phyloP scores from a whole-genome alignment of 2,888 invertebrate species.

The Sesia bembeciformis region DNA sequence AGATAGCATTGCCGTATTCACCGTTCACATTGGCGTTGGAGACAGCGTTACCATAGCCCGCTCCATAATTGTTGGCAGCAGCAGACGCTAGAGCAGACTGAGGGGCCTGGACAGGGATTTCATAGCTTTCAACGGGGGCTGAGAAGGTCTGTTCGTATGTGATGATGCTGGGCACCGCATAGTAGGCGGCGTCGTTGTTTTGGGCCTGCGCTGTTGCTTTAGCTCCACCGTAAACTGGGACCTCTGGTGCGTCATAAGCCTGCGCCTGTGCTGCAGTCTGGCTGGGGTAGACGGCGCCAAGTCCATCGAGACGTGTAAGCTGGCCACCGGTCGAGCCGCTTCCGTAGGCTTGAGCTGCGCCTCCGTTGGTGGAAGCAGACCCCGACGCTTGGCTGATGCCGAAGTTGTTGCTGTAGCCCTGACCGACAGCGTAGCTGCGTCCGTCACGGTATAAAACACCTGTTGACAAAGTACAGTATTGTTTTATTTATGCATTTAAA shows the following conservation, averaged over 20 bases:
- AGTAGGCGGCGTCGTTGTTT: conserved; percentile 33
- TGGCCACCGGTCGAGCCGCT: conserved; percentile 21
- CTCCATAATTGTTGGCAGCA: conserved; percentile 15
- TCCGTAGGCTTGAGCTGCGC: conserved; percentile 31
- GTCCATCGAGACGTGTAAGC: conserved; percentile 27
- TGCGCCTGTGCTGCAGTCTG: conserved; percentile 35
- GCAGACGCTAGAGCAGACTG: conserved; percentile 42
- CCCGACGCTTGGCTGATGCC: conserved; percentile 34
- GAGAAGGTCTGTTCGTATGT: conserved; percentile 50
- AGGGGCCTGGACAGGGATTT: conserved; percentile 14
- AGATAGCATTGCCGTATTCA: conserved; percentile 24
- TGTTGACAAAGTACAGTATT: conserved; percentile 9
- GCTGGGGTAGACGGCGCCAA: conserved; percentile 27
- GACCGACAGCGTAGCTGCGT: conserved; percentile 43
- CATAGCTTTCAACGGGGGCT: conserved; percentile 26
- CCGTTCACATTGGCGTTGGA: conserved; percentile 22
- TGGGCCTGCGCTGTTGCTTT: conserved; percentile 22
- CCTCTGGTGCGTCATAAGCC: conserved; percentile 21
- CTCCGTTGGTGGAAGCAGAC: conserved; percentile 30
- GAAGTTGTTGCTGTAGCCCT: conserved; percentile 34
- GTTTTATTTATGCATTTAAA: background rate
- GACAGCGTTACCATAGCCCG: conserved; percentile 8
- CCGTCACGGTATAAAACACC: conserved; percentile 46
- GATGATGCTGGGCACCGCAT: conserved; percentile 45
- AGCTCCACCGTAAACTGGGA: conserved; percentile 18